Percentiles rank a stretch among this genome's conserved stretches.
These are phyloP conservation scores for Urocyon cinereoargenteus DNA, from an alignment of 2,797 vertebrate species.

Conservation along the genomic window DNA sequence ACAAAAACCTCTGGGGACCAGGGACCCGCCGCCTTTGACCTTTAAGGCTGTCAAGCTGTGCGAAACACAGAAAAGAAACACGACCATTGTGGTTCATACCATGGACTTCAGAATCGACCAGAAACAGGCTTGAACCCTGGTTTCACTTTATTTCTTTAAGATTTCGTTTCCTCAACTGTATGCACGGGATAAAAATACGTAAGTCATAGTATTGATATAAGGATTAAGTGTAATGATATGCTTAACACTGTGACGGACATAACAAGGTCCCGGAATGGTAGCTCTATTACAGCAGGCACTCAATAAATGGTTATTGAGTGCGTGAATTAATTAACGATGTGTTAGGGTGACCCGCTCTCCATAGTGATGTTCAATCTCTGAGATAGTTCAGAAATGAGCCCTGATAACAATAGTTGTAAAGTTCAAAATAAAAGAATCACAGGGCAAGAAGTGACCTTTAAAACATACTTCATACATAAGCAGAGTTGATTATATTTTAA, in stretches of 20 bases:
- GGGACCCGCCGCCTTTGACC: background rate
- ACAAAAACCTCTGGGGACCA: background rate
- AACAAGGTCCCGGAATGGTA: background rate
- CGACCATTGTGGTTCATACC: background rate
- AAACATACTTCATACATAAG: background rate
- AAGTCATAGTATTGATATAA: background rate
- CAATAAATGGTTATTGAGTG: background rate
- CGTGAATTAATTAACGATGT: background rate
- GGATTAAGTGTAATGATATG: background rate
- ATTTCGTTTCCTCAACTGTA: background rate
- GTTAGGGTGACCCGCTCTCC: background rate
- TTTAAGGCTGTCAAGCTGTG: background rate
- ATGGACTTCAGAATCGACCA: background rate
- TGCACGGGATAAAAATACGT: background rate
- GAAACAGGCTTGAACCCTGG: background rate
- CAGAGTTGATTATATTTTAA: background rate
- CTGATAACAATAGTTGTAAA: background rate
- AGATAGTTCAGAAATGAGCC: background rate
- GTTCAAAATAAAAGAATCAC: constrained; percentile 20
- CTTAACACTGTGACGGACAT: background rate
- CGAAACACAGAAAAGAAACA: background rate
- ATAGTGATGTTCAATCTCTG: background rate
- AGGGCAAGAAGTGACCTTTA: background rate
- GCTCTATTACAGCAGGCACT: background rate
- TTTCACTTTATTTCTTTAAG: background rate